phyloP scores from a whole-genome alignment of 2,888 invertebrate species.

The Trachelus troglodyta region DNA sequence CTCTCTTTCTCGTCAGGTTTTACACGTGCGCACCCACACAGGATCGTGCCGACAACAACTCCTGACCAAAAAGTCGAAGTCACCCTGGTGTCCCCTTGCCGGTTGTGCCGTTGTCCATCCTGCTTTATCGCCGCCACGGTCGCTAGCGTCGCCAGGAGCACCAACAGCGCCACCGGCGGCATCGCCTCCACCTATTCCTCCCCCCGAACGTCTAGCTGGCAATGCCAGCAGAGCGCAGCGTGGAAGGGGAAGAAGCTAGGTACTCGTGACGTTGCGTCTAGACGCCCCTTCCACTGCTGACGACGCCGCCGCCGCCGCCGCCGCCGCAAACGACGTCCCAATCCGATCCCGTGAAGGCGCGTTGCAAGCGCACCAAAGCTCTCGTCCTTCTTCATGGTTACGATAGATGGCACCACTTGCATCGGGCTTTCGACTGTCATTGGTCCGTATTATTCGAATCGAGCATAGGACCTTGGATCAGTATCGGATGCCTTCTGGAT shows the following conservation, averaged over 20 bases:
- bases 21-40: slow-evolving; percentile 3
- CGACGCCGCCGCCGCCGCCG: slow-evolving; percentile 47
- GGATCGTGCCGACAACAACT: slow-evolving; percentile 54
- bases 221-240: slow-evolving; percentile 26
- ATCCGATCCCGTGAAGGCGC: slow-evolving; percentile 32
- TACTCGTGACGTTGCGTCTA: slow-evolving; percentile 65
- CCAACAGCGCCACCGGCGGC: slow-evolving; percentile 9
- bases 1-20: slow-evolving; percentile 8
- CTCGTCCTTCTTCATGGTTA: slow-evolving; percentile 13
- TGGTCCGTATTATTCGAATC: no score
- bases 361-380: slow-evolving; percentile 3
- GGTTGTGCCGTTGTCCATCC: slow-evolving; percentile 3
- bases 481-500: no score
- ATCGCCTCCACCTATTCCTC: slow-evolving; percentile 8
- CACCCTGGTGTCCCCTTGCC: slow-evolving; percentile 41
- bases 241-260: slow-evolving; percentile 45
- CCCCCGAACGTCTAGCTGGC: slow-evolving; percentile 6
- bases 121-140: slow-evolving; percentile 11
- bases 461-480: no score
- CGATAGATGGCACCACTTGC: slow-evolving; percentile 33
- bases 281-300: slow-evolving; percentile 62
- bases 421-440: no score
- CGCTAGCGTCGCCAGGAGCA: slow-evolving; percentile 9
- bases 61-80: slow-evolving; percentile 60
- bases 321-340: slow-evolving; percentile 40